phyloP scores from a whole-genome alignment of 2,113 vertebrate species.

The Jaculus jaculus region DNA sequence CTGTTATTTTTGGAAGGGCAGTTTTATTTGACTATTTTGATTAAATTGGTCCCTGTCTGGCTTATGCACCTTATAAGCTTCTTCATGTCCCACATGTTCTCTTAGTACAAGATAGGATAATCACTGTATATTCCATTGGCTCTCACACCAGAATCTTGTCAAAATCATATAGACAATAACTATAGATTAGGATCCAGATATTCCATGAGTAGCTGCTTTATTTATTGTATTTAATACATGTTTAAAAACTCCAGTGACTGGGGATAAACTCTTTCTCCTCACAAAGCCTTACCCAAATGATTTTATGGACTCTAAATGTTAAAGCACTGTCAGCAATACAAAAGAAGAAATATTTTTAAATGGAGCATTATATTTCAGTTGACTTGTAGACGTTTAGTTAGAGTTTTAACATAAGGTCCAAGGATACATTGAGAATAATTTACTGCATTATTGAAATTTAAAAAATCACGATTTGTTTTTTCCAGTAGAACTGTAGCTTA shows the following conservation, averaged over 20 bases:
- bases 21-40: background rate
- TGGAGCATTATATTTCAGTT: background rate
- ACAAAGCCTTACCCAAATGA: background rate
- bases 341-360: background rate
- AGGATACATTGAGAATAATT: slow-evolving; percentile 55
- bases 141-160: background rate
- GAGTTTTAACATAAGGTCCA: background rate
- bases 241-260: background rate
- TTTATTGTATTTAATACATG: background rate
- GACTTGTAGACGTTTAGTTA: background rate
- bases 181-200: background rate
- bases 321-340: background rate
- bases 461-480: slow-evolving; percentile 20
- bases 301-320: background rate
- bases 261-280: background rate
- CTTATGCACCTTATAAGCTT: background rate
- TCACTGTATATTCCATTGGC: background rate
- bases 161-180: background rate
- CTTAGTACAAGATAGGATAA: background rate
- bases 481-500: slow-evolving; percentile 47
- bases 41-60: background rate
- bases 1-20: background rate
- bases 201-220: background rate
- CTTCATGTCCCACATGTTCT: background rate
- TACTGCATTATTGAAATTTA: slow-evolving; percentile 37